Percentiles rank a stretch among this genome's conserved stretches.
Conservation (phyloP, 2,888 invertebrate genomes). For the Noctua fimbriata region DNA sequence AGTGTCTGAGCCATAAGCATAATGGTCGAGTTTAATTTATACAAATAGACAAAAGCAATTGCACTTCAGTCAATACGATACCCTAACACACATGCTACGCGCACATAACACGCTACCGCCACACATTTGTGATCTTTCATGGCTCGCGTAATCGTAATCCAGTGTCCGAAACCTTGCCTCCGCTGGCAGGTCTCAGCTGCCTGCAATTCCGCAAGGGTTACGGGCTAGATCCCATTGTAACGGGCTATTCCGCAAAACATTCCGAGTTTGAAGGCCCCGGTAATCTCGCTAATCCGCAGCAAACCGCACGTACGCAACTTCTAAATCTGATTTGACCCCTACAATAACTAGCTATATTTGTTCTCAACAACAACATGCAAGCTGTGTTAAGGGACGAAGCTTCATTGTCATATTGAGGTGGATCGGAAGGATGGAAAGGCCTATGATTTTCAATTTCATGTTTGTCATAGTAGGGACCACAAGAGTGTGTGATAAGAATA, state of each 20-base stretch:
- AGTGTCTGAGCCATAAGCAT: background rate
- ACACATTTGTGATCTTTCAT: conserved; percentile 29
- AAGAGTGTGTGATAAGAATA: conserved; percentile 33
- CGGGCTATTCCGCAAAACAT: conserved; percentile 75
- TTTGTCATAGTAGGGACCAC: conserved; percentile 22
- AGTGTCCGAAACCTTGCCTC: conserved; percentile 68
- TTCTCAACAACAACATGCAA: conserved; percentile 56
- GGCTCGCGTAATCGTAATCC: conserved; percentile 61
- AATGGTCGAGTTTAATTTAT: background rate
- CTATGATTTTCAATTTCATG: conserved; percentile 31
- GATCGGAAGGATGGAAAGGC: conserved; percentile 31
- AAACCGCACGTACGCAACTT: conserved; percentile 77
- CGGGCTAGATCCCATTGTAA: conserved; percentile 66
- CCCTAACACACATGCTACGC: background rate
- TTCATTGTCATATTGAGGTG: conserved; percentile 39
- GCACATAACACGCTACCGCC: background rate
- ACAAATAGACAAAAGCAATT: background rate
- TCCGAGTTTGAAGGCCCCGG: conserved; percentile 72
- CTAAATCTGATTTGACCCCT: conserved; percentile 72
- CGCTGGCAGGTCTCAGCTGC: conserved; percentile 73
- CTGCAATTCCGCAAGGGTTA: conserved; percentile 70
- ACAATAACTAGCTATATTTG: conserved; percentile 66
- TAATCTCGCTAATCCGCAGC: conserved; percentile 78
- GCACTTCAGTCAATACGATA: background rate
- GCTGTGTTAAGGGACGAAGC: conserved; percentile 47